Conservation (phyloP, 2,113 vertebrate species). For the Electrona antarctica region DNA sequence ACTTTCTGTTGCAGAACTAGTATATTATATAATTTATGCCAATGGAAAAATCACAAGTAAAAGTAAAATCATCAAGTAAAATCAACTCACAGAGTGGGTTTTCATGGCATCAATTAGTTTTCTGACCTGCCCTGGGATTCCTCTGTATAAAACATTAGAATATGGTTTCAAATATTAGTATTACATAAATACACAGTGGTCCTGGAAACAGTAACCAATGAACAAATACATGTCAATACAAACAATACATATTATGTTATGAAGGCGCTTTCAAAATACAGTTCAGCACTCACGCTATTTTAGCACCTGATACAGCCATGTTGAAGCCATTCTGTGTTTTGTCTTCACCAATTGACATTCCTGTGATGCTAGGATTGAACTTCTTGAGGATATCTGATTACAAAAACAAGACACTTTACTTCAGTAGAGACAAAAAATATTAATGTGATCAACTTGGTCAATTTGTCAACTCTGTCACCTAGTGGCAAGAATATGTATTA, state of each 20-base stretch:
- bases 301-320: constrained; percentile 80
- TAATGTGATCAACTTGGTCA: neutral
- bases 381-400: constrained; percentile 89
- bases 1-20: neutral
- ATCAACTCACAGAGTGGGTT: constrained; percentile 79
- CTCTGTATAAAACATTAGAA: constrained; percentile 67
- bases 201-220: neutral
- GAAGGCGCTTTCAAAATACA: neutral
- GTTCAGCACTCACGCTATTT: constrained; percentile 78
- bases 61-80: neutral
- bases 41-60: neutral
- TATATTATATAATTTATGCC: neutral
- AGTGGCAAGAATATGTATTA: constrained; percentile 22
- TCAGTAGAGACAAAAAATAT: neutral
- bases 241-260: neutral
- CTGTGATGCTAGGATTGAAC: constrained; percentile 86
- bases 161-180: neutral
- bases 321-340: constrained; percentile 82
- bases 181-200: neutral
- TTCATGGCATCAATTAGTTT: constrained; percentile 82
- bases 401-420: constrained; percentile 1
- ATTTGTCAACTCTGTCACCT: constrained; percentile 43
- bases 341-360: constrained; percentile 81
- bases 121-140: constrained; percentile 83
- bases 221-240: neutral